Evolutionary conservation across 2,113 vertebrate species (phyloP), one percentile per base, ranked within the genome.

Genomic region (Grammomys surdaster): DNA sequence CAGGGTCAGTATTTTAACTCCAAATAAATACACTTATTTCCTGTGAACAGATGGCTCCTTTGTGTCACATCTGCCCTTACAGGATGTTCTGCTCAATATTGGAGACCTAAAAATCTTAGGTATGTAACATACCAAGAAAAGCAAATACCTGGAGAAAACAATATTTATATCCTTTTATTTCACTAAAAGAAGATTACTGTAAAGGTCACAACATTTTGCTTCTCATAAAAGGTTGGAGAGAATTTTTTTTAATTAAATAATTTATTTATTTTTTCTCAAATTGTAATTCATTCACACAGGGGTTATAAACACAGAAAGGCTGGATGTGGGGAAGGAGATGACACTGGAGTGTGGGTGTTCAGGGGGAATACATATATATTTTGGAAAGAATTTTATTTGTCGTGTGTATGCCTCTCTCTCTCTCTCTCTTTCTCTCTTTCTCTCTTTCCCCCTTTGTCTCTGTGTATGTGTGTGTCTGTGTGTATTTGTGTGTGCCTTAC

Each of bases 61-160:
- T 46, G 56, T 36, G 31, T 86, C 82, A 33, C 22, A 89, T 89
- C 46, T 96, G 54, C 36, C 92, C 89, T 93, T 96, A 69, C 19
- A 90, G 77, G 67, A 91, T 82, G 91, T 58, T 40, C 60, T 31
- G 8, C 67, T 72, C 22, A 65, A 9, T 72, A 56, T 43, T 73
- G 12, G 11, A 22, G 16, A 90, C 20, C 5, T 3, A 5, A 33
- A 33, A 91, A 51, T 46, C 77, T 56, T 91, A 95, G 73, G 22
- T 19, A 67, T 73, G 20, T 60, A 16, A 75, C 1, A 84, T 12
- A 91, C 8, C 70, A 91, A 82, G 31, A 9, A 20, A 1, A 10
- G 4, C 36, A 93, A 91, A 88, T 24, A 90, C 24, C 51, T 70
- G 19, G 77, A 7, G 51, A 94, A 76, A 86, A 70, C 9, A 51